Percentiles rank a stretch among this genome's conserved stretches.
Conservation (phyloP, 2,797 vertebrate genomes). For the Pelochelys cantorii region DNA sequence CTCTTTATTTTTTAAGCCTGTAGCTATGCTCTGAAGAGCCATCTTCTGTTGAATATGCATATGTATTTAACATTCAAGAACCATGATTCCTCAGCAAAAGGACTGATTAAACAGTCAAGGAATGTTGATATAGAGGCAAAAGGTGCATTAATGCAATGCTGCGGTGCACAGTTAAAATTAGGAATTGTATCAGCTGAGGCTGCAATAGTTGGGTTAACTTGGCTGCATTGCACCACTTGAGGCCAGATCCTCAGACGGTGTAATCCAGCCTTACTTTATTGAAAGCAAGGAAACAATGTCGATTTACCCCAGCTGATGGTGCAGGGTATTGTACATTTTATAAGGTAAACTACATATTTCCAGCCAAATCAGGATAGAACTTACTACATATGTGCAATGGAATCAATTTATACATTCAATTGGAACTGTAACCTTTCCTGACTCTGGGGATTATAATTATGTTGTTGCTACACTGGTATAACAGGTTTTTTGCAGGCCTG, state of each 20-base stretch:
- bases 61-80: constrained; percentile 56
- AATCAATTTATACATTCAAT: neutral
- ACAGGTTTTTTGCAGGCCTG: neutral
- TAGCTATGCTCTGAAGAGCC: constrained; percentile 29
- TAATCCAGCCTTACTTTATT: neutral
- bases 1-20: neutral
- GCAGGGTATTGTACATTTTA: neutral
- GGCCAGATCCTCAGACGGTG: neutral
- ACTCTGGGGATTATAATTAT: accelerated
- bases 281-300: neutral
- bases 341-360: neutral
- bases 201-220: neutral
- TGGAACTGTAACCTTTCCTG: accelerated
- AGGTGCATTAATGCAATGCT: neutral
- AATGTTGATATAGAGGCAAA: constrained; percentile 16
- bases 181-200: neutral
- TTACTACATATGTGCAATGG: accelerated
- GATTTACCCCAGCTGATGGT: neutral
- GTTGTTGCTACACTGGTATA: too few relatives aligned
- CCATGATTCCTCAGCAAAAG: constrained; percentile 34
- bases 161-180: neutral
- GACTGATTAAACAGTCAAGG: constrained; percentile 40
- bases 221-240: neutral
- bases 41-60: constrained; percentile 62
- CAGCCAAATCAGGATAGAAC: accelerated